Conservation (phyloP, 2,113 vertebrate species). For the Merops nubicus region DNA sequence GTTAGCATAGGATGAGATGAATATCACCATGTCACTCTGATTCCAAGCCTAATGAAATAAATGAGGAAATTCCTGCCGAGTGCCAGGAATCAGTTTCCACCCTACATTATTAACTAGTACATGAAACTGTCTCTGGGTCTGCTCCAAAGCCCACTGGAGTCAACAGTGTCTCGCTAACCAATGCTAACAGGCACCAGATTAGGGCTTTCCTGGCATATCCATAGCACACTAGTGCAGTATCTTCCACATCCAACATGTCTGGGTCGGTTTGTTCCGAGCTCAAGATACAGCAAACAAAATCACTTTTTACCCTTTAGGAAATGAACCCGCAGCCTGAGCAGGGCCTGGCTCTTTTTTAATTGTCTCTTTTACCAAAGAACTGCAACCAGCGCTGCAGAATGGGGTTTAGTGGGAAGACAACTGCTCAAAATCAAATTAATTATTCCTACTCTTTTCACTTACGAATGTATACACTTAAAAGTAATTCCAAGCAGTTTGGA, state of each 20-base stretch:
- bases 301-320: slow-evolving; percentile 20
- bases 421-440: slow-evolving; percentile 1
- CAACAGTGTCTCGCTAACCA: neutral
- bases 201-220: slow-evolving; percentile 7
- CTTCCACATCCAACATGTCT: slow-evolving; percentile 17
- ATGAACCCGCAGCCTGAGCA: neutral
- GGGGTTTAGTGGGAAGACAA: slow-evolving; percentile 27
- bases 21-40: neutral
- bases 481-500: neutral
- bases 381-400: neutral
- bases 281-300: neutral
- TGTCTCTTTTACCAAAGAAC: neutral
- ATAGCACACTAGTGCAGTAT: neutral
- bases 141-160: slow-evolving; percentile 48
- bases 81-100: neutral
- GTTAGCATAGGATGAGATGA: neutral
- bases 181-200: neutral
- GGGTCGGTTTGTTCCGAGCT: slow-evolving; percentile 26
- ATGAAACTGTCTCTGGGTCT: slow-evolving; percentile 24
- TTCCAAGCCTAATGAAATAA: slow-evolving; percentile 24
- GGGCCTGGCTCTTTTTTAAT: neutral
- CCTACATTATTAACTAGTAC: neutral
- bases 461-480: neutral
- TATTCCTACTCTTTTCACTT: slow-evolving; percentile 9
- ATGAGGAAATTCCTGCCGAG: neutral